A percentile compares a stretch with the other conserved stretches of the same genome.
phyloP scores from a whole-genome alignment of 2,113 vertebrate species.

The Limnothrissa miodon region DNA sequence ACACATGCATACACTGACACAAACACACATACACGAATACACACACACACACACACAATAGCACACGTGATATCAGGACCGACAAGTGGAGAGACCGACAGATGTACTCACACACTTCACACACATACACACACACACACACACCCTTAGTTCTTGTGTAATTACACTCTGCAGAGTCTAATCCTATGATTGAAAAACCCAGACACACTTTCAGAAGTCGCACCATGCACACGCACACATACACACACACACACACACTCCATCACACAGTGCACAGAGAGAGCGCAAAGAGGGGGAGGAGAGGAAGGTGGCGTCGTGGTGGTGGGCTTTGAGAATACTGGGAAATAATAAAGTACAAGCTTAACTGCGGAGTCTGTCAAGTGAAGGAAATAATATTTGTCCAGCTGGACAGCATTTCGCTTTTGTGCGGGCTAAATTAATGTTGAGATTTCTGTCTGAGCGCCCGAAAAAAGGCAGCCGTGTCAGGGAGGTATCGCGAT shows the following conservation, averaged over 20 bases:
- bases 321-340: slow-evolving; percentile 51
- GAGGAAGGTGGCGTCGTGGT: slow-evolving; percentile 42
- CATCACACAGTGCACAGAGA: neutral
- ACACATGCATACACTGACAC: slow-evolving; percentile 28
- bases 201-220: slow-evolving; percentile 68
- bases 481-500: slow-evolving; percentile 89
- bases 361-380: slow-evolving; percentile 91
- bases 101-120: neutral
- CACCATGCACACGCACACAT: neutral
- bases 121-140: slow-evolving; percentile 28
- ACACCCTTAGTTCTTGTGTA: slow-evolving; percentile 54
- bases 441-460: slow-evolving; percentile 95
- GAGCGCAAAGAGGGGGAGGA: neutral
- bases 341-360: slow-evolving; percentile 84
- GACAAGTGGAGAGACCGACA: neutral
- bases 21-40: slow-evolving; percentile 32
- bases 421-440: slow-evolving; percentile 96
- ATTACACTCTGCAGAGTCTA: slow-evolving; percentile 79
- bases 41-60: slow-evolving; percentile 27
- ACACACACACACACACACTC: neutral
- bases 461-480: slow-evolving; percentile 72
- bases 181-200: slow-evolving; percentile 73
- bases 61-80: neutral
- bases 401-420: slow-evolving; percentile 92
- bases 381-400: slow-evolving; percentile 97